Evolutionary conservation across 2,888 invertebrate genomes (phyloP), one percentile per base, ranked within the genome.

Genomic region (Agriopis aurantiaria): DNA sequence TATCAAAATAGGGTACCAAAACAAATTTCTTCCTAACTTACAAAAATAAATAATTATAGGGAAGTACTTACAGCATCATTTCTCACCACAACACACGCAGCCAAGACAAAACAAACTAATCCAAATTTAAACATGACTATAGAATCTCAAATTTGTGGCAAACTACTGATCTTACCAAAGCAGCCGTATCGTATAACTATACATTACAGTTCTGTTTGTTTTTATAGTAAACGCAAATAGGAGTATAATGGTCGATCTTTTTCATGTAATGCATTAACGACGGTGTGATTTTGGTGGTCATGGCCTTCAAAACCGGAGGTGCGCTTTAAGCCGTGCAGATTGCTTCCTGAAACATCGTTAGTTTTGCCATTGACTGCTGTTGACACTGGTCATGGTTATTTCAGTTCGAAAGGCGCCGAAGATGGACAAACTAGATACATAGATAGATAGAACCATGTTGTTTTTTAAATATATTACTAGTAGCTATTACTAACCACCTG

Each of bases 221-320:
- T 72, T 66, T 72, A 72, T 72, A 69, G 65, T 60, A 55, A 49
- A 64, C 65, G 41, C 56, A 60, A 67, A 69, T 61, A 71, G 55
- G 58, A 69, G 65, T 66, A 64, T 73, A 75, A 73, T 77, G 62
- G 72, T 33, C 56, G 64, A 33, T 63, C n/a, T 23, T 71, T 70
- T 70, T 68, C 46, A 61, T 67, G 61, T 65, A 69, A 72, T 71
- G 71, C 72, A 72, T 69, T 71, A 72, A 72, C 68, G 57, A 66
- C 64, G 60, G 41, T 51, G 43, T 59, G 41, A 69, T 71, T 79
- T 75, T 72, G 72, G 65, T 59, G 69, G 62, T 62, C 72, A 69
- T 68, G 77, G 53, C 81, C 81, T 82, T 81, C 79, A 73, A 78
- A 45, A 55, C 69, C 75, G 81, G 82, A 82, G 75, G 58, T 72